Base-by-base conservation (phyloP, 92 coral and sea anemone genomes). In the Palythoa heliodiscus region DNA sequence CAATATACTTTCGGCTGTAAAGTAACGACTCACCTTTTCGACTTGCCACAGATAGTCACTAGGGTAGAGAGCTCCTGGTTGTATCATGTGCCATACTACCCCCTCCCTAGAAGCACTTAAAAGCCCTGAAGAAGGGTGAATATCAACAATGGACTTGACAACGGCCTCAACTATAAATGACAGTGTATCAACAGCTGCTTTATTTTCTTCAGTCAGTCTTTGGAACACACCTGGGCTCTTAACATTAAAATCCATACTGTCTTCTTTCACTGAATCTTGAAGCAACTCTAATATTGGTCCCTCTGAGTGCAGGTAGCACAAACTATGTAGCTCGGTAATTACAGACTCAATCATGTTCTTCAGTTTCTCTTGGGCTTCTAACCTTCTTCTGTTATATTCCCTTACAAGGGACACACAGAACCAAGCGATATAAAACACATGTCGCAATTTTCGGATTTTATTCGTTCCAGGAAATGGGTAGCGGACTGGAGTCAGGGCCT, bases 401-500 rank as follows among this genome's bases (percentile, higher is more conserved):
- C 80, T 88, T 20, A 90, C 29, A 24, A 93, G 91, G 66, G 91
- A 87, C 57, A 93, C 64, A 61, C 98, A 93, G n/a, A 92, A 93
- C 98, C 98, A 93, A 23, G 88, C 86, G 2, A 89, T 94, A 80
- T 89, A 90, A 76, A 93, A 93, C 61, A 87, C 75, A 29, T 92
- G 98, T 12, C 98, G 91, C 9, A 93, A 75, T 67, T 89, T 93
- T 35, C 92, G 83, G 19, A 92, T 91, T 64, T 86, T 79, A 29
- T n/a, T 74, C 16, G 92, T 85, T 1, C 98, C 98, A 24, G 98
- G 98, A 64, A 89, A 93, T 13, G 98, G 98, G 81, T 93, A 93
- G 5, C 75, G 22, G 16, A 70, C 80, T 4, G 47, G 72, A 13
- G 54, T 55, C n/a, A n/a, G n/a, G 11, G 89, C 72, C 29, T 92